A percentile compares a stretch with the other conserved stretches of the same genome.
Evolutionary conservation across 2,113 vertebrate genomes (phyloP).

Genomic region (Ursus arctos): DNA sequence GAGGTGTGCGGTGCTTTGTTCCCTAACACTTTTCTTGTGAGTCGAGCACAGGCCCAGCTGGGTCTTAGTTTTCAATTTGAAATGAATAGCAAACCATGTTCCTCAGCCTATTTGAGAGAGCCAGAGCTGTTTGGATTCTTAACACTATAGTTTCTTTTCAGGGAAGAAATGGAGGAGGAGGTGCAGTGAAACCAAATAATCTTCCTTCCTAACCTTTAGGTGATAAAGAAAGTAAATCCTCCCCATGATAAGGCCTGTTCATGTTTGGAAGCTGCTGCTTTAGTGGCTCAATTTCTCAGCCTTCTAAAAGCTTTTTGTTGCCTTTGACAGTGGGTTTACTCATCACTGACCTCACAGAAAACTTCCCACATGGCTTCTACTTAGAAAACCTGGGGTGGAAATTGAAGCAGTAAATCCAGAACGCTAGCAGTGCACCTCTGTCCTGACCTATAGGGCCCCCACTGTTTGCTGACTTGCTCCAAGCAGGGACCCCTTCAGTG

Average conservation of each 20-base stretch:
- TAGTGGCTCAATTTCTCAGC: constrained; percentile 17
- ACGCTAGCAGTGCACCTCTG: background rate
- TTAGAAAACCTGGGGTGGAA: constrained; percentile 9
- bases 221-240: constrained; percentile 30
- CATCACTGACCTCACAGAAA: background rate
- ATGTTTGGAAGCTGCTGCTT: background rate
- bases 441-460: background rate
- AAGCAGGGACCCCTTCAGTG: background rate
- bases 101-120: background rate
- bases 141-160: background rate
- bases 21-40: background rate
- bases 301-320: constrained; percentile 11
- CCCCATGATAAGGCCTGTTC: background rate
- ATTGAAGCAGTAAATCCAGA: background rate
- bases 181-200: background rate
- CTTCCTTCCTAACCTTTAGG: background rate
- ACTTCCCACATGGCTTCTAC: background rate
- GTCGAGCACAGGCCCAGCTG: background rate
- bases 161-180: background rate
- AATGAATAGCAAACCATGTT: background rate
- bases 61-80: background rate
- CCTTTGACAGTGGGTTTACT: background rate
- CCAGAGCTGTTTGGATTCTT: background rate
- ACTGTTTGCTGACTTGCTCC: background rate
- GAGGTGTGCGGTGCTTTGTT: constrained; percentile 30